Percentiles rank a stretch among this genome's conserved stretches.
Conservation (phyloP, 2,888 invertebrate genomes). For the Cosmia trapezina region DNA sequence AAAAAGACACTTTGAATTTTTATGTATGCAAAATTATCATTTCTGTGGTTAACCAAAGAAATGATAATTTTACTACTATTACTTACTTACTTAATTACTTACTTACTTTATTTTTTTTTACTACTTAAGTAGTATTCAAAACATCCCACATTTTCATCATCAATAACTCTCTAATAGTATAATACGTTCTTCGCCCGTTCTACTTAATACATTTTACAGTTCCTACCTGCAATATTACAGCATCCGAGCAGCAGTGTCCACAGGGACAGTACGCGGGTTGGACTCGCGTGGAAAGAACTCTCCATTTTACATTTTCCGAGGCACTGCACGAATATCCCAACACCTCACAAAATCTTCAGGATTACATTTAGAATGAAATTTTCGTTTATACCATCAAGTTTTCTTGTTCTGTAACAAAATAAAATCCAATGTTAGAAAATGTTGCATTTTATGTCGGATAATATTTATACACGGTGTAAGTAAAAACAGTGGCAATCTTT, state of each 20-base stretch:
- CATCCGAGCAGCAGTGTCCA: slow-evolving; percentile 83
- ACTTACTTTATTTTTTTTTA: too few species aligned
- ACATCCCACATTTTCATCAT: not conserved
- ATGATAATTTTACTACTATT: too few species aligned
- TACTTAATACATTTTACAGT: slow-evolving; percentile 32
- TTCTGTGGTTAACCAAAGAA: too few species aligned
- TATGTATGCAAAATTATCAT: too few species aligned
- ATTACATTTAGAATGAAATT: slow-evolving; percentile 74
- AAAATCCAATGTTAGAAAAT: slow-evolving; percentile 42
- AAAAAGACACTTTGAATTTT: too few species aligned
- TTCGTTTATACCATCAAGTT: slow-evolving; percentile 60
- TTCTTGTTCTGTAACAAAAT: slow-evolving; percentile 61
- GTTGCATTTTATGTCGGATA: not conserved
- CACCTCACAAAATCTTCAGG: slow-evolving; percentile 69
- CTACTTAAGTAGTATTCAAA: too few species aligned
- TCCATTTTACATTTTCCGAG: slow-evolving; percentile 81
- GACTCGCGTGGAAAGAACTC: slow-evolving; percentile 75
- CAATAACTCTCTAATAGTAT: not conserved
- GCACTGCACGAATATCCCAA: slow-evolving; percentile 59
- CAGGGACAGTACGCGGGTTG: slow-evolving; percentile 78
- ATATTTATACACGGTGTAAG: not conserved
- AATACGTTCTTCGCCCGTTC: not conserved
- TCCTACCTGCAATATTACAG: slow-evolving; percentile 83
- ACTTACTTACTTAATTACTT: too few species aligned
- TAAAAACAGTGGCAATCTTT: too few species aligned